Evolutionary conservation across 1,140 invertebrate genomes (phyloP), one percentile per base, ranked within the genome.

Genomic region (Drosophila varians): DNA sequence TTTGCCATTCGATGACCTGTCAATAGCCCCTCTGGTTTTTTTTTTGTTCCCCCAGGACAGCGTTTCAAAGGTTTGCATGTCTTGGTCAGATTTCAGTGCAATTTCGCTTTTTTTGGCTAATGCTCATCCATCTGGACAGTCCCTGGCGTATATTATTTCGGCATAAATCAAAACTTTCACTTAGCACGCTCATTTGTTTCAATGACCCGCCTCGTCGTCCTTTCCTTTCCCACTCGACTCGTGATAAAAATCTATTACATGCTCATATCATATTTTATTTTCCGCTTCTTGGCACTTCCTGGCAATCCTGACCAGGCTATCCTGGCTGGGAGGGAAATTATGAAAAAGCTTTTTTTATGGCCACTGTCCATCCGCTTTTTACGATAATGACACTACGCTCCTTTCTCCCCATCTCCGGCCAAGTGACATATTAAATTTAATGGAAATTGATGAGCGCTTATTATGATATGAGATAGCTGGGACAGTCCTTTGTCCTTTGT

Each of bases 361-460:
- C 36, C 36, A 87, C 82, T 64, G 77, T 53, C 60, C 77, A 25
- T 53, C 60, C 77, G 34, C 57, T 87, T 87, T 87, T 87, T 87
- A 86, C 72, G 80, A 87, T 74, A 82, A 77, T 77, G 77, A 40
- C 58, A 60, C 34, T 65, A 52, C 54, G 36, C 56, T 58, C 36
- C 6, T 12, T 25, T 43, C 55, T 54, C 1, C 4, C 34, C 34
- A 6, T 16, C 28, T 34, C 14, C 42, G 66, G 21, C 49, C 56
- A 77, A 86, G 82, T 87, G 82, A 87, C 82, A 87, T 87, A 87
- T 87, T 87, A 87, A 87, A 87, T 87, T 87, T 87, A 87, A 87
- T 87, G 82, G 82, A 87, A 87, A 87, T 87, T 87, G 82, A 87
- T 87, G 82, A 87, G 82, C 69, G 82, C 82, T 87, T 87, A 87